phyloP scores from a whole-genome alignment of 2,888 invertebrate species.

The Sylvicola fuscatus region DNA sequence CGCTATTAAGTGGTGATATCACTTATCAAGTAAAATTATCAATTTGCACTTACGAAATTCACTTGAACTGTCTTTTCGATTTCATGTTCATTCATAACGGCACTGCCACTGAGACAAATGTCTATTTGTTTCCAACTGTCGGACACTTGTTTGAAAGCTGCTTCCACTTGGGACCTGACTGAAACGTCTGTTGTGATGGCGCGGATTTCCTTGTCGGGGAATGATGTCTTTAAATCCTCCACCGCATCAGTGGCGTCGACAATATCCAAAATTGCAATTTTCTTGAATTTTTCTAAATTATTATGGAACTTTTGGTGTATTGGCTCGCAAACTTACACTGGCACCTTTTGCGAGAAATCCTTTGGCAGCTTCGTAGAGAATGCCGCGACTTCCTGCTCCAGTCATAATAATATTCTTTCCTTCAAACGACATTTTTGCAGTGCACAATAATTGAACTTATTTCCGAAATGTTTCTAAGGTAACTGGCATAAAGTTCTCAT shows the following conservation, averaged over 20 bases:
- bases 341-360: not conserved
- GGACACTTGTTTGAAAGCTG: not conserved
- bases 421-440: not conserved
- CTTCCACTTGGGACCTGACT: not conserved
- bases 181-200: not conserved
- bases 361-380: not conserved
- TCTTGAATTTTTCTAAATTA: not conserved
- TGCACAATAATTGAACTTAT: no score
- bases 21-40: no score
- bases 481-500: no score
- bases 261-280: conserved; percentile 1
- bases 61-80: no score
- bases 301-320: not conserved
- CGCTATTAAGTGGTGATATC: no score
- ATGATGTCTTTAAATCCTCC: not conserved
- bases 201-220: not conserved
- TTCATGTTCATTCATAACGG: no score
- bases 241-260: not conserved
- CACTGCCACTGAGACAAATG: no score
- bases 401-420: not conserved
- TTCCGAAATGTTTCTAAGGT: no score
- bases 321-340: not conserved
- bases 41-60: no score
- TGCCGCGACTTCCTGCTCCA: not conserved
- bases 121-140: no score